Evolutionary conservation across 1,140 invertebrate genomes (phyloP), one percentile per base, ranked within the genome.

Genomic region (Diplogasteroides magnus): DNA sequence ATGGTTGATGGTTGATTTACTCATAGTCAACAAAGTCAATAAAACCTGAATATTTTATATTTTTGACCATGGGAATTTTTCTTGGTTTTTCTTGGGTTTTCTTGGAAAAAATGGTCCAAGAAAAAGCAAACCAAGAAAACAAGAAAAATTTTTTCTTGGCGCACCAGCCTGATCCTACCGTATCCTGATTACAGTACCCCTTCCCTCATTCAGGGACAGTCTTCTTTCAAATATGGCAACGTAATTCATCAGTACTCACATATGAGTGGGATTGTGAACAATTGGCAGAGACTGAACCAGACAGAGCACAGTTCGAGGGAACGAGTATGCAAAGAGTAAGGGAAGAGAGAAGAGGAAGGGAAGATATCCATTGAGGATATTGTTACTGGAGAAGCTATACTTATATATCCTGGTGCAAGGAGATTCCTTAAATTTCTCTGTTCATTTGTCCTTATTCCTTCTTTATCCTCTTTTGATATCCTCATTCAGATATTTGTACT

Each of bases 251-350:
- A 3, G 70, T 67, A 3, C 27, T 72, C n/a, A 59, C 70, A 1
- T 72, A 60, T 37, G 31, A 67, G 25, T 72, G 70, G 70, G 61
- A 72, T 61, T 72, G 67, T 0, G 70, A 72, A n/a, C 60, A 67
- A 23, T 48, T 72, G 14, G 60, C 62, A 31, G 70, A 71, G 23
- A 61, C 67, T 13, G 70, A 72, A 31, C 65, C 64, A 23, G 70
- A 72, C 56, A 2, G 70, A 1, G 64, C 70, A 2, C 64, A 72
- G 27, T 72, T 68, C 28, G 13, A 25, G n/a, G 70, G 70, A 13
- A 48, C 61, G 0, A 55, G 25, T 26, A 57, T 67, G 23, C 62
- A 63, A 48, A 65, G 63, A 60, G 69, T 58, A 19, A 2, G 64
- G 11, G 19, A 15, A 27, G 19, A 2, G n/a, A 62, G 25, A 25